Percentiles rank a stretch among this genome's conserved stretches.
Conservation (phyloP, 2,113 vertebrate genomes). For the Solea solea region DNA sequence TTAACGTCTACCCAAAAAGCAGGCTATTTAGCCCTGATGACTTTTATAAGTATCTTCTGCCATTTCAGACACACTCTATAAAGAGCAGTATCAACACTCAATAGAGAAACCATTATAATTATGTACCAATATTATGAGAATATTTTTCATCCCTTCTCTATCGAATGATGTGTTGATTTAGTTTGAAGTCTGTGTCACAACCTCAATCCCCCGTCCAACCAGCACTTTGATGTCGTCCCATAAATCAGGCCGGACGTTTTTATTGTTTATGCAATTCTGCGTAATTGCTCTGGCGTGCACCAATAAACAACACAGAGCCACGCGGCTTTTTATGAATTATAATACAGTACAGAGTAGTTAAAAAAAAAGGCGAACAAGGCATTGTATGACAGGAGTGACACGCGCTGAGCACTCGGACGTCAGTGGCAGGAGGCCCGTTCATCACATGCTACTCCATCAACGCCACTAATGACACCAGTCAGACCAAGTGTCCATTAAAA, state of each 20-base stretch:
- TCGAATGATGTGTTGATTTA: neutral
- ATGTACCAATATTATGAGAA: neutral
- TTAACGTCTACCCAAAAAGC: constrained; percentile 6
- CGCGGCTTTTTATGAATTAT: constrained; percentile 50
- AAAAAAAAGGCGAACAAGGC: constrained; percentile 19
- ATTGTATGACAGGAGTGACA: constrained; percentile 6
- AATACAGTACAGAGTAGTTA: constrained; percentile 37
- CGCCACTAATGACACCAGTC: constrained; percentile 63
- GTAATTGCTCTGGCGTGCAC: constrained; percentile 58
- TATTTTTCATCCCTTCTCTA: neutral
- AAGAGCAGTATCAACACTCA: neutral
- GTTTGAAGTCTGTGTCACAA: constrained; percentile 13
- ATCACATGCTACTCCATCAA: constrained; percentile 69
- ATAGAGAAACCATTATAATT: neutral
- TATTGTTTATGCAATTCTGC: constrained; percentile 54
- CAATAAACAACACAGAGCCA: constrained; percentile 62
- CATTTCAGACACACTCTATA: neutral
- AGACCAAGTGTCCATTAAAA: constrained; percentile 69
- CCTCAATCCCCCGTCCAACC: constrained; percentile 3
- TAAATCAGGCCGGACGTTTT: constrained; percentile 63
- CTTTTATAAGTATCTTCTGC: neutral
- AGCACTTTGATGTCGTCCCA: constrained; percentile 21
- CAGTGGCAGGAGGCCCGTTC: constrained; percentile 57
- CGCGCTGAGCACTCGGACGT: constrained; percentile 33
- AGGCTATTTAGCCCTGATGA: neutral